Percentiles rank a stretch among this genome's conserved stretches.
Conservation (phyloP, 2,888 invertebrate genomes). For the Chesias legatella region DNA sequence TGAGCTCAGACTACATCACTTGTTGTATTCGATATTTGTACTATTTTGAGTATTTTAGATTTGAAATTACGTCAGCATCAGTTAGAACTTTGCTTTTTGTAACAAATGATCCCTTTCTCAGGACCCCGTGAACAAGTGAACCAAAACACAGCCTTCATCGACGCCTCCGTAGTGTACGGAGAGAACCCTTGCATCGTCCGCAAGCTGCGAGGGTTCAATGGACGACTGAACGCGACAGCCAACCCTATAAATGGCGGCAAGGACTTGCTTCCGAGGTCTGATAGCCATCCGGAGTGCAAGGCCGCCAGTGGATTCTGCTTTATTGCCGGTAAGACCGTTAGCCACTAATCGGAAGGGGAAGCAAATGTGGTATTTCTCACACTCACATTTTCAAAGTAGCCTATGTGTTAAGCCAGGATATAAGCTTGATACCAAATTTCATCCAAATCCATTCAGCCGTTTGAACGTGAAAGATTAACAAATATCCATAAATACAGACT, state of each 20-base stretch:
- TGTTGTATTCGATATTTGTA: too few species aligned
- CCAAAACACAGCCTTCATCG: slow-evolving; percentile 94
- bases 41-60: too few species aligned
- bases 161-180: slow-evolving; percentile 93
- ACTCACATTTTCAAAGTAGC: too few species aligned
- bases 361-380: background rate
- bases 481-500: too few species aligned
- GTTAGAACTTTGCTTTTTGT: too few species aligned
- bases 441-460: too few species aligned
- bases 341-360: background rate
- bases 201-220: slow-evolving; percentile 88
- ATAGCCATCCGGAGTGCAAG: slow-evolving; percentile 92
- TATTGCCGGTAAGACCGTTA: slow-evolving; percentile 85
- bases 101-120: slow-evolving; percentile 29
- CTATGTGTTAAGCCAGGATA: too few species aligned
- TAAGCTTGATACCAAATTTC: too few species aligned
- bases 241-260: slow-evolving; percentile 85
- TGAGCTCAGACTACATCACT: too few species aligned
- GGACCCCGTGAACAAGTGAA: slow-evolving; percentile 96
- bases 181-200: slow-evolving; percentile 91
- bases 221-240: slow-evolving; percentile 89
- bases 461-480: too few species aligned
- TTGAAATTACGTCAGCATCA: too few species aligned
- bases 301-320: slow-evolving; percentile 92
- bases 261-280: slow-evolving; percentile 89